Conservation (phyloP, 2,797 vertebrate species). For the Sebastes elongatus region DNA sequence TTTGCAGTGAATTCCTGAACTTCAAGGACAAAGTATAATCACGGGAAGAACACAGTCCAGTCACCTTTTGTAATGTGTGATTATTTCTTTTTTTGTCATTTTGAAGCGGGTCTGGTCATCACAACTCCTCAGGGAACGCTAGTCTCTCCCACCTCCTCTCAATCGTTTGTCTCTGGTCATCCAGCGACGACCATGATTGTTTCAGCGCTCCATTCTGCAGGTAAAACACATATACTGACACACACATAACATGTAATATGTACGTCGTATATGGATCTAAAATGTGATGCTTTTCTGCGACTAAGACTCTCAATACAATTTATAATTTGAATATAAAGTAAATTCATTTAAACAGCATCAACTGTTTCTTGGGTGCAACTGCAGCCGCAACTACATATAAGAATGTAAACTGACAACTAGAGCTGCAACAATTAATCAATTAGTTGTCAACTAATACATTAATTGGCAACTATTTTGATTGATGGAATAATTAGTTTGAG, state of each 20-base stretch:
- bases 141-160: slow-evolving; percentile 93
- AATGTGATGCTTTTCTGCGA: neutral
- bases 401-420: neutral
- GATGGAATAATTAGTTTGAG: no score
- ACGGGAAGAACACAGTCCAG: neutral
- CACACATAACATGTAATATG: neutral
- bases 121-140: slow-evolving; percentile 94
- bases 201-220: slow-evolving; percentile 88
- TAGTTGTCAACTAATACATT: no score
- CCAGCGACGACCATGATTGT: slow-evolving; percentile 92
- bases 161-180: slow-evolving; percentile 87
- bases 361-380: neutral
- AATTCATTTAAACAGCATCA: neutral
- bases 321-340: neutral
- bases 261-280: neutral
- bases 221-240: slow-evolving; percentile 59
- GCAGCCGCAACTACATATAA: neutral
- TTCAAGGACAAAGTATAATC: neutral
- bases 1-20: neutral
- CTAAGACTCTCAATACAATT: neutral
- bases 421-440: no score
- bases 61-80: neutral
- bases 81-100: slow-evolving; percentile 20
- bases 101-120: slow-evolving; percentile 94
- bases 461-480: no score